These are phyloP conservation scores for Percina caprodes DNA, from an alignment of 2,113 vertebrate species.

Conservation along the genomic window DNA sequence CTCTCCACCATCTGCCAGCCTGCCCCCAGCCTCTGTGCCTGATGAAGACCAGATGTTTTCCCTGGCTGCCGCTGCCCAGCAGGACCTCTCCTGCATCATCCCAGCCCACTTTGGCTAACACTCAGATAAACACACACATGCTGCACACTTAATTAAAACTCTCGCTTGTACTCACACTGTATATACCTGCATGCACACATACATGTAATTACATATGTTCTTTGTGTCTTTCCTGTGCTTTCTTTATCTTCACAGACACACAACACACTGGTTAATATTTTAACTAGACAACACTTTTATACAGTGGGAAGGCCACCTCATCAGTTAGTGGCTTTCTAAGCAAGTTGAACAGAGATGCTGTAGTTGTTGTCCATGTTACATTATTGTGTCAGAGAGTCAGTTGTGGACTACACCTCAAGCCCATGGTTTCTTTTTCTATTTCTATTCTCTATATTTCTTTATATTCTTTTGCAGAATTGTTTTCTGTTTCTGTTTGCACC, in stretches of 20 bases:
- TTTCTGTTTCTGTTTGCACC: background rate
- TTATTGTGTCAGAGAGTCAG: background rate
- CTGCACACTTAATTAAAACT: conserved; percentile 61
- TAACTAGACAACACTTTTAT: background rate
- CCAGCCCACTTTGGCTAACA: conserved; percentile 61
- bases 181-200: background rate
- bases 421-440: background rate
- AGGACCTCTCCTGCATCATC: conserved; percentile 72
- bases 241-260: background rate
- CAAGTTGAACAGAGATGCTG: background rate
- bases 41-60: conserved; percentile 84
- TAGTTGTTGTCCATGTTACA: background rate
- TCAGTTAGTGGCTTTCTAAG: background rate
- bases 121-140: conserved; percentile 57
- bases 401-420: background rate
- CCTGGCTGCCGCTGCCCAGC: conserved; percentile 68
- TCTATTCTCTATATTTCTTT: background rate
- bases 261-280: background rate
- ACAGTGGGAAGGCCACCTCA: background rate
- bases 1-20: conserved; percentile 77
- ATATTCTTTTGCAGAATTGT: background rate
- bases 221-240: background rate
- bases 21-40: conserved; percentile 74
- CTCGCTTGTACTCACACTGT: background rate
- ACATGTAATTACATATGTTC: background rate